phyloP scores from a whole-genome alignment of 2,113 vertebrate genomes.

The Anarrhichthys ocellatus region DNA sequence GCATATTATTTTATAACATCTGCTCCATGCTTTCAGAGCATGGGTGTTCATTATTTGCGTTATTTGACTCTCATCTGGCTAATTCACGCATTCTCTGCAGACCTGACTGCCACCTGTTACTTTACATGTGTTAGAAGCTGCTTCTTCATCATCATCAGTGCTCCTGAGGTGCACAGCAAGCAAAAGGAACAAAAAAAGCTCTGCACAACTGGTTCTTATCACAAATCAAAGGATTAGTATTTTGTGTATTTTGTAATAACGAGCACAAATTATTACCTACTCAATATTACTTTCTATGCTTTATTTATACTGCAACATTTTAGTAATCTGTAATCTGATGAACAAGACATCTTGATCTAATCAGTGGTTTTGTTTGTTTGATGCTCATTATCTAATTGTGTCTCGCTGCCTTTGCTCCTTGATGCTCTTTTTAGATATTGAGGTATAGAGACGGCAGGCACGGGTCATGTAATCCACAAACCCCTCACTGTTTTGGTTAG shows the following conservation, averaged over 20 bases:
- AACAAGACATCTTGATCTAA: background rate
- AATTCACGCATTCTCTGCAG: background rate
- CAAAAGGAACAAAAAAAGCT: background rate
- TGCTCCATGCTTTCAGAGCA: background rate
- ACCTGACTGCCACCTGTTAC: constrained; percentile 13
- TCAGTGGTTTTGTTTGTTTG: background rate
- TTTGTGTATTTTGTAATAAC: background rate
- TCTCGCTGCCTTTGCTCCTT: constrained; percentile 23
- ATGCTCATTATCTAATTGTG: background rate
- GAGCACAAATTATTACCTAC: background rate
- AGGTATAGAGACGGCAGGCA: constrained; percentile 22
- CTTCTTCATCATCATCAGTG: background rate
- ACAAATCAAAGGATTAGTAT: background rate
- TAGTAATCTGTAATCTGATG: background rate
- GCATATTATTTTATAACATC: background rate
- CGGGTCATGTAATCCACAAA: constrained; percentile 38
- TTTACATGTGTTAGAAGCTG: background rate
- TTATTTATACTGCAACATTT: background rate
- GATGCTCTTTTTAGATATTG: constrained; percentile 16
- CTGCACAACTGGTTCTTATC: background rate
- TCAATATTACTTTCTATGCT: background rate
- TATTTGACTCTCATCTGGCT: background rate
- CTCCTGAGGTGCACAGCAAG: background rate
- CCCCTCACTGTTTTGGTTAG: constrained; percentile 44
- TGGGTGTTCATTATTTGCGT: constrained; percentile 14